Base-by-base conservation (phyloP, 2,113 vertebrate species). In the Cyprinodon variegatus region DNA sequence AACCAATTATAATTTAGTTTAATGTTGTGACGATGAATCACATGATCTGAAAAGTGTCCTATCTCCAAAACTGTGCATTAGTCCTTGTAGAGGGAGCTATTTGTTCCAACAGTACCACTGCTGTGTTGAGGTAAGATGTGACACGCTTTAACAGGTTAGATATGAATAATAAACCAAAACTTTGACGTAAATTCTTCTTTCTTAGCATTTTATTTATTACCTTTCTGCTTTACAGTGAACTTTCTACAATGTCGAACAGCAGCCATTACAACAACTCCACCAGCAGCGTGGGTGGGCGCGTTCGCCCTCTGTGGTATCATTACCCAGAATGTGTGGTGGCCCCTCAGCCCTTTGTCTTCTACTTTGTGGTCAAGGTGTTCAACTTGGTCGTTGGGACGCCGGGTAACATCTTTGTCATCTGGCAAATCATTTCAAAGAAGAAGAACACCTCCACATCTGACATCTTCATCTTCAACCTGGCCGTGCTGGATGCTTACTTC, bases 381-480 rank as follows among this genome's bases (percentile, higher is more conserved):
- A 94, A 94, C 89, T 76, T 95, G 81, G 78, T 57, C 0, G 72
- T 94, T 10, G 94, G 94, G 0, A 67, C 91, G 0, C 94, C 94
- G 0, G 83, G 92, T 53, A 94, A 95, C 72, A 0, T 80, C 14
- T 78, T 94, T 63, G 94, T 95, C 73, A 88, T 94, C 53, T 94
- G 93, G 93, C 87, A 91, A 72, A 93, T 94, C 13, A 37, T 39
- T 11, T 73, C 50, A 1, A 86, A 73, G 66, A 94, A 90, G 70
- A 89, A 76, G 0, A 90, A 94, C 3, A 53, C 87, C 0, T 91
- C 88, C 37, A 95, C 93, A 0, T 94, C 91, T 0, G 91, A 95
- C 77, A 75, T 91, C 68, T 95, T 94, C 73, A 91, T 94, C 79
- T 79, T 95, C 41, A 94, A 87, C 81, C 87, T 95, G 45, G 93